These are phyloP conservation scores for Bombyx mori DNA, from an alignment of 1,140 invertebrate species.

Conservation along the genomic window DNA sequence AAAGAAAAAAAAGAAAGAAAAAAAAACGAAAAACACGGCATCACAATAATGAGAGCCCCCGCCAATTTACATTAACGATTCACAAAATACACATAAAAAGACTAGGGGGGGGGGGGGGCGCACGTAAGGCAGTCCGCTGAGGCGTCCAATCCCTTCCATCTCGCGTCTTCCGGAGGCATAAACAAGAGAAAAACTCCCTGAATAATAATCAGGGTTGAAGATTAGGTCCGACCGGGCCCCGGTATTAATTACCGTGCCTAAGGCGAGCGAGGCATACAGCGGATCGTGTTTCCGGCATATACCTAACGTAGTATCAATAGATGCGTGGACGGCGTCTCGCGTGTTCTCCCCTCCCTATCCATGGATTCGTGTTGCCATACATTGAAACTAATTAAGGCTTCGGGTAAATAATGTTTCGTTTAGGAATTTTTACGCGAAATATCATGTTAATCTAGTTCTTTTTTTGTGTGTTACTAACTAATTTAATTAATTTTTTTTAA, in stretches of 20 bases:
- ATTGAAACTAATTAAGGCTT: no score
- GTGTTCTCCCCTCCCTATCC: not conserved
- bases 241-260: conserved; percentile 60
- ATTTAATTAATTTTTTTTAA: no score
- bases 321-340: conserved; percentile 3
- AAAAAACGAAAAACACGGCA: conserved; percentile 10
- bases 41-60: conserved; percentile 22
- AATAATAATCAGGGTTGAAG: conserved; percentile 48
- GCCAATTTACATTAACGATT: conserved; percentile 34
- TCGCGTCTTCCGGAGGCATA: conserved; percentile 19
- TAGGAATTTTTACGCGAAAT: no score
- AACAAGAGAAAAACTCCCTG: conserved; percentile 35
- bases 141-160: conserved; percentile 24
- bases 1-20: not conserved
- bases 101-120: conserved; percentile 16
- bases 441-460: no score
- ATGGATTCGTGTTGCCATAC: no score
- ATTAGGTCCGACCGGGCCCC: conserved; percentile 25
- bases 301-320: no score
- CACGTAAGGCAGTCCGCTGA: conserved; percentile 10
- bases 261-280: conserved; percentile 35
- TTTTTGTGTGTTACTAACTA: no score
- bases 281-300: not conserved
- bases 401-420: no score
- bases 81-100: conserved; percentile 20